phyloP scores from a whole-genome alignment of 2,113 vertebrate genomes.

The Zeus faber region DNA sequence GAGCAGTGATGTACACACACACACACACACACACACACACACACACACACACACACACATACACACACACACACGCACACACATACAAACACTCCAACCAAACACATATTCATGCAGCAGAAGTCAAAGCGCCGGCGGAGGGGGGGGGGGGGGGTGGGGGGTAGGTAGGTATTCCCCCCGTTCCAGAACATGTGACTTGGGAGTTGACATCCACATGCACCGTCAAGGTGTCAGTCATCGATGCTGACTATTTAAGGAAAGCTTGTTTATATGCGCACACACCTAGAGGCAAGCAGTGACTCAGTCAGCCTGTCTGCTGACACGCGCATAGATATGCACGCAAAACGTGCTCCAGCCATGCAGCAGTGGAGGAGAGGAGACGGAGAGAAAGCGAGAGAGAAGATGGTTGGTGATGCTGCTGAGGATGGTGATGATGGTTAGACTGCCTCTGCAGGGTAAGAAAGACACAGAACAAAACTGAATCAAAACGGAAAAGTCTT shows the following conservation, averaged over 20 bases:
- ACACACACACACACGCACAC: conserved; percentile 10
- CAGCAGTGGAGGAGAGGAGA: conserved; percentile 19
- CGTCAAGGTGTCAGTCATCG: conserved; percentile 31
- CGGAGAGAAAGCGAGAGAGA: not conserved
- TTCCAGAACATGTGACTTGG: conserved; percentile 18
- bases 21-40: no score
- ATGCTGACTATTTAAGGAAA: conserved; percentile 39
- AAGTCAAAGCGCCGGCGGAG: no score
- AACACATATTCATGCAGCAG: not conserved
- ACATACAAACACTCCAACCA: not conserved
- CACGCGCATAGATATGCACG: not conserved
- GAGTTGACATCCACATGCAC: conserved; percentile 50
- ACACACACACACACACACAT: conserved; percentile 18
- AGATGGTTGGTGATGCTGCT: conserved; percentile 30
- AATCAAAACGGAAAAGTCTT: conserved; percentile 37
- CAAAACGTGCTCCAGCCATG: no score
- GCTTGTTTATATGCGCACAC: conserved; percentile 18
- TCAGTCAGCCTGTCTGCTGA: conserved; percentile 18
- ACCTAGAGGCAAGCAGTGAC: conserved; percentile 16
- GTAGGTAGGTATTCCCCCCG: no score
- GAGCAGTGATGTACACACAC: conserved; percentile 18
- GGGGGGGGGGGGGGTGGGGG: no score
- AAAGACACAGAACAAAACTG: not conserved
- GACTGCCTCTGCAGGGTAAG: conserved; percentile 44
- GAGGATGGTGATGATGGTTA: conserved; percentile 10